Evolutionary conservation across 1,140 invertebrate genomes (phyloP).

Genomic region (Zaprionus vittiger): DNA sequence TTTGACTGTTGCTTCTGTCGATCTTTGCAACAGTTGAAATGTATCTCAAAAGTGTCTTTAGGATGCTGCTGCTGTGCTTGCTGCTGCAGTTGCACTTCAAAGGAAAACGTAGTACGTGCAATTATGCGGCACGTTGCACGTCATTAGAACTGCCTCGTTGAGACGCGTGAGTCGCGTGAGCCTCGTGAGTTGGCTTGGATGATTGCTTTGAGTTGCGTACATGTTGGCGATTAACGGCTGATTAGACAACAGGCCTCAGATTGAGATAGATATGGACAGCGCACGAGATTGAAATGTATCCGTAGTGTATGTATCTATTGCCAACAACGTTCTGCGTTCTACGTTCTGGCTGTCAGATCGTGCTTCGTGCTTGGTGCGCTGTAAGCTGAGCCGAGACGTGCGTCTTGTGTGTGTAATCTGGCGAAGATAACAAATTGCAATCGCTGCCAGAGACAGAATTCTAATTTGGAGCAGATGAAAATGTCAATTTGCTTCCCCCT

Average conservation of each 20-base stretch:
- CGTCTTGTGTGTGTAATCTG: slow-evolving; percentile 2
- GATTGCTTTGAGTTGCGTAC: slow-evolving; percentile 64
- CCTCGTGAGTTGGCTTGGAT: slow-evolving; percentile 32
- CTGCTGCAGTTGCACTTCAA: slow-evolving; percentile 58
- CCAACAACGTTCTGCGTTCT: not conserved
- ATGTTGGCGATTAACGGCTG: slow-evolving; percentile 70
- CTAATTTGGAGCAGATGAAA: slow-evolving; percentile 1
- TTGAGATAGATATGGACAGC: slow-evolving; percentile 34
- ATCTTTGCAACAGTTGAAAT: slow-evolving; percentile 50
- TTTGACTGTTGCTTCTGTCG: slow-evolving; percentile 41
- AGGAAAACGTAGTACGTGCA: slow-evolving; percentile 71
- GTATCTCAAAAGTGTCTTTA: slow-evolving; percentile 66
- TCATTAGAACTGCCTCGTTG: slow-evolving; percentile 68
- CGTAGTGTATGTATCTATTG: slow-evolving; percentile 10
- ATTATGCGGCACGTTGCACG: slow-evolving; percentile 70
- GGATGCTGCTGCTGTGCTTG: slow-evolving; percentile 1
- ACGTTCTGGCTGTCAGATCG: slow-evolving; percentile 6
- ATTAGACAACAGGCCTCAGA: slow-evolving; percentile 60
- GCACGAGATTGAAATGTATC: slow-evolving; percentile 51
- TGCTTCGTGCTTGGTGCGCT: not conserved
- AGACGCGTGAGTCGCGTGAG: slow-evolving; percentile 18
- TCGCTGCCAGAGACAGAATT: slow-evolving; percentile 2
- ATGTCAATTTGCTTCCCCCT: not conserved
- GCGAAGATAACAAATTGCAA: slow-evolving; percentile 5
- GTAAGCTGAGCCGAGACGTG: not conserved